phyloP scores from a whole-genome alignment of 2,113 vertebrate species.

The Forbesichthys papilliferus region DNA sequence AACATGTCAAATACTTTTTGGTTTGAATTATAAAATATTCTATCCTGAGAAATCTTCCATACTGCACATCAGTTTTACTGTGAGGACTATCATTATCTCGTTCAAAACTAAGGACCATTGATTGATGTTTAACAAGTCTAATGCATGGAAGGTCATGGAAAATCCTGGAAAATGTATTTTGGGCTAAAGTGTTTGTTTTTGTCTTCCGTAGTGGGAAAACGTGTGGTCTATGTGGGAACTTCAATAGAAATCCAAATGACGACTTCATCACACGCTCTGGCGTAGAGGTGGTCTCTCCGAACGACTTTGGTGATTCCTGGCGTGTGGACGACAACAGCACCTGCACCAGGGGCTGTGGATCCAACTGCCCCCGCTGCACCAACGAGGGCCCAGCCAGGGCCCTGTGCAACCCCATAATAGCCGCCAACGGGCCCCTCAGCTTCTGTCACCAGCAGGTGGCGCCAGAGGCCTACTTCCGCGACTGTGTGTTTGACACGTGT shows the following conservation, averaged over 20 bases:
- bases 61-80: too few relatives aligned
- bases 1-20: too few relatives aligned
- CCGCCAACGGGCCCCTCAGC: constrained; percentile 50
- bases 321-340: constrained; percentile 38
- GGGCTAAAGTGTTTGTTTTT: background rate
- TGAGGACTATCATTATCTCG: too few relatives aligned
- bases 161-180: too few relatives aligned
- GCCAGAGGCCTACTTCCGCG: constrained; percentile 45
- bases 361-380: constrained; percentile 40
- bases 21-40: too few relatives aligned
- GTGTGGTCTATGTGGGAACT: constrained; percentile 73
- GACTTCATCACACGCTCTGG: constrained; percentile 55
- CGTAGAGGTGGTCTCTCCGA: background rate
- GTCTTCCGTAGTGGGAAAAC: constrained; percentile 28
- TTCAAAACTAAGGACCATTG: too few relatives aligned
- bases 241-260: constrained; percentile 61
- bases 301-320: constrained; percentile 53
- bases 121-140: too few relatives aligned
- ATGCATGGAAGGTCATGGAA: too few relatives aligned
- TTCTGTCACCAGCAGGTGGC: constrained; percentile 54
- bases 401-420: constrained; percentile 56
- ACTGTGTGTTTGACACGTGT: constrained; percentile 69
- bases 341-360: constrained; percentile 40
- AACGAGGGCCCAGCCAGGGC: constrained; percentile 25
- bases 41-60: too few relatives aligned